Percentiles rank a stretch among this genome's conserved stretches.
These are phyloP conservation scores for Poeciliopsis turrubarensis DNA, from an alignment of 2,113 vertebrate genomes.

Conservation along the genomic window DNA sequence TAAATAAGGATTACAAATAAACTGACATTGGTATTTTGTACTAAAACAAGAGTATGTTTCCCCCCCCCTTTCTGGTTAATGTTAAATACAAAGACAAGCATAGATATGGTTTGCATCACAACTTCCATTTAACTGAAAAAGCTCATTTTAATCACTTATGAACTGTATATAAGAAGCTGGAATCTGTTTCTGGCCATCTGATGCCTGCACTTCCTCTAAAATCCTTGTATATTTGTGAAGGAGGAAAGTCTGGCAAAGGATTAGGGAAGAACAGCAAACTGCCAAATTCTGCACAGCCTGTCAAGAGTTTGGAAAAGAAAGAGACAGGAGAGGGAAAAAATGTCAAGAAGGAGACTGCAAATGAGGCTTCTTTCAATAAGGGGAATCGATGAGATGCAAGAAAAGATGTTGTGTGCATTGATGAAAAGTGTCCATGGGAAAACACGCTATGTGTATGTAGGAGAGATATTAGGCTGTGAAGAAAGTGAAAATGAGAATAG, in stretches of 20 bases:
- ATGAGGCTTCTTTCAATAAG: constrained; percentile 84
- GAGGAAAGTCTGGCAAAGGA: constrained; percentile 76
- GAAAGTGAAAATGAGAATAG: constrained; percentile 27
- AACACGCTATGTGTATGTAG: constrained; percentile 59
- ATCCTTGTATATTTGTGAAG: constrained; percentile 73
- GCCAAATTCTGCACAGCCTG: constrained; percentile 78
- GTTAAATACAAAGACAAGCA: neutral
- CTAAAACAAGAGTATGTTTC: neutral
- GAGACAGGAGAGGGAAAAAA: constrained; percentile 70
- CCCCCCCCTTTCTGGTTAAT: neutral
- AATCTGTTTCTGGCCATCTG: constrained; percentile 66
- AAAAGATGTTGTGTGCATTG: constrained; percentile 78
- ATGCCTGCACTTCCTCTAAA: constrained; percentile 64
- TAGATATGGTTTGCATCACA: neutral
- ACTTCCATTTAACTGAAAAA: neutral
- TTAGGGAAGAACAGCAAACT: constrained; percentile 77
- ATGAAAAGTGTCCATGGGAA: constrained; percentile 76
- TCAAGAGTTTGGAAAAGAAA: constrained; percentile 74
- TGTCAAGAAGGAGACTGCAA: constrained; percentile 83
- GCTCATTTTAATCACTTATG: neutral
- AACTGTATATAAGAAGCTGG: constrained; percentile 60
- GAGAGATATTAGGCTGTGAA: constrained; percentile 17
- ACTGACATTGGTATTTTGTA: neutral
- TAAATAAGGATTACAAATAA: neutral
- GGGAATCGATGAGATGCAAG: constrained; percentile 78